Evolutionary conservation across 1,140 invertebrate genomes (phyloP).

Genomic region (Zophobas atratus): DNA sequence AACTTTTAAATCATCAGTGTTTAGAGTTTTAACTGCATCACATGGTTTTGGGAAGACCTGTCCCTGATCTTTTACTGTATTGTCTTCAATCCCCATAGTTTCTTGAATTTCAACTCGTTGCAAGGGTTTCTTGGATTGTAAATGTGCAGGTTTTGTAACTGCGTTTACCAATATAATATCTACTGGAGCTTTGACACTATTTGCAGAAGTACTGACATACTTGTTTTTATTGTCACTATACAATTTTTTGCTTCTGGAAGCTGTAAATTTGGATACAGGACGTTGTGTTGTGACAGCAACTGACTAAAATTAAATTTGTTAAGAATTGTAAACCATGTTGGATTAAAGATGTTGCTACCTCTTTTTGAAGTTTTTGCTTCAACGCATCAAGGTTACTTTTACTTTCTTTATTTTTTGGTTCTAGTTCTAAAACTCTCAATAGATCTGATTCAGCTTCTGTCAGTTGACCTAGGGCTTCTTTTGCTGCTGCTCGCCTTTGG

Average conservation of each 20-base stretch:
- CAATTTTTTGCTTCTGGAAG: slow-evolving; percentile 55
- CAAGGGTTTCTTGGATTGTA: slow-evolving; percentile 62
- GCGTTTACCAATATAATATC: slow-evolving; percentile 58
- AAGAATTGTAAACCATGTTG: not conserved
- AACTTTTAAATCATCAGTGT: slow-evolving; percentile 57
- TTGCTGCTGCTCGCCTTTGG: slow-evolving; percentile 80
- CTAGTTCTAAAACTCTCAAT: slow-evolving; percentile 76
- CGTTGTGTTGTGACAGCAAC: slow-evolving; percentile 43
- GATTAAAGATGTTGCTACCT: too few relatives aligned
- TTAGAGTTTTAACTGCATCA: slow-evolving; percentile 45
- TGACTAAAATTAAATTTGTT: slow-evolving; percentile 9
- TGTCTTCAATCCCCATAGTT: slow-evolving; percentile 45
- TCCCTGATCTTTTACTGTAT: slow-evolving; percentile 1
- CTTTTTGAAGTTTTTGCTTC: slow-evolving; percentile 68
- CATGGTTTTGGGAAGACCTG: slow-evolving; percentile 6
- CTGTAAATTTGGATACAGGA: slow-evolving; percentile 63
- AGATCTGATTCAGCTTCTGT: slow-evolving; percentile 80
- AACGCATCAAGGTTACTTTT: slow-evolving; percentile 74
- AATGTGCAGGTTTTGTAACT: slow-evolving; percentile 61
- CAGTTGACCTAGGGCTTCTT: slow-evolving; percentile 75
- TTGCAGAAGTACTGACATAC: slow-evolving; percentile 10
- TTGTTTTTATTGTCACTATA: slow-evolving; percentile 30
- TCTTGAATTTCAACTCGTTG: slow-evolving; percentile 61
- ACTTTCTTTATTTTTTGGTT: slow-evolving; percentile 80
- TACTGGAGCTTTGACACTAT: slow-evolving; percentile 39